These are phyloP conservation scores for Mayetiola destructor DNA, from an alignment of 2,888 invertebrate species.

Conservation along the genomic window DNA sequence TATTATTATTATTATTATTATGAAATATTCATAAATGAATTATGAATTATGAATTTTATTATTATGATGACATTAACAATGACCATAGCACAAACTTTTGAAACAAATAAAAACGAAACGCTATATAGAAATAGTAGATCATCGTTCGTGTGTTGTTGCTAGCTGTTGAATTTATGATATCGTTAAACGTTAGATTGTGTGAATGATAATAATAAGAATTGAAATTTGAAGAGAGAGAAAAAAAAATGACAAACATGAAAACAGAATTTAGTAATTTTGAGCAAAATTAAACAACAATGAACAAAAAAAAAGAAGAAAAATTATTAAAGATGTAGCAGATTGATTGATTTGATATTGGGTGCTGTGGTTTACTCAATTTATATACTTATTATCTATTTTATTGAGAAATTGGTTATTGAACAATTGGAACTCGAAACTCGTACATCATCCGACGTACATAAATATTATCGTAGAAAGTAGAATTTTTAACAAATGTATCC, in stretches of 20 bases:
- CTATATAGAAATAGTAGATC: constrained; percentile 11
- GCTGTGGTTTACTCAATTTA: no score
- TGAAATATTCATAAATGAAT: not conserved
- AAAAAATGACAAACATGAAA: not conserved
- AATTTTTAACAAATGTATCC: no score
- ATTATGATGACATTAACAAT: no score
- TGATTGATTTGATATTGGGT: constrained; percentile 3
- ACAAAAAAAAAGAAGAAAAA: not conserved
- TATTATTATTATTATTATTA: constrained; percentile 6
- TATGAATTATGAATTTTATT: no score
- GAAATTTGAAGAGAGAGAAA: not conserved
- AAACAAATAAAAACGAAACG: constrained; percentile 1
- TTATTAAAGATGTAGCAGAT: not conserved
- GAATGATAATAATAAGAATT: constrained; percentile 1
- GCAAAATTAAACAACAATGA: not conserved
- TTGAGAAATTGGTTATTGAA: no score
- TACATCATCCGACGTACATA: no score
- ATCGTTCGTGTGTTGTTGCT: constrained; percentile 11
- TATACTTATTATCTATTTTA: no score
- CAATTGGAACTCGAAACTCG: no score
- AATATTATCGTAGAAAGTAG: no score
- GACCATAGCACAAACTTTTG: no score
- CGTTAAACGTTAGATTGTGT: constrained; percentile 12
- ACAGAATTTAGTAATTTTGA: not conserved
- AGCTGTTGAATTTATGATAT: constrained; percentile 12